Base-by-base conservation (phyloP, 2,797 vertebrate genomes). In the Anisognathus igniventris region DNA sequence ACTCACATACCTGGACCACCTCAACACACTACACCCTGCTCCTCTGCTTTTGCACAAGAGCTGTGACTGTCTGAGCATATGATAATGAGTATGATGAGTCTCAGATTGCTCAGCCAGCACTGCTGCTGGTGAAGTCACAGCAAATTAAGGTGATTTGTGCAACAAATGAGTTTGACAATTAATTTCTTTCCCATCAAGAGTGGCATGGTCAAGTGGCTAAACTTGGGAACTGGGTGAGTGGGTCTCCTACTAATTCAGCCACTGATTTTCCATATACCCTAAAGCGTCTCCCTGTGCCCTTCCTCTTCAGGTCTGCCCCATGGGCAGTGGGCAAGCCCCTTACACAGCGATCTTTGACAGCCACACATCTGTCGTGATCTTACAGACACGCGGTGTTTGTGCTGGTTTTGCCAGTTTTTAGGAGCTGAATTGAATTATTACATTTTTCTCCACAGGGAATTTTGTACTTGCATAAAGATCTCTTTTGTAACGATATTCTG, bases 301-400 rank as follows among this genome's bases (percentile, higher is more conserved):
- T 77, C 44, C 22, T 47, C 6, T 23, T 33, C 2, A 7, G 19
- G 9, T 77, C 54, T 87, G 17, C 23, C 16, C 30, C 50, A 33
- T 1, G 9, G 14, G 8, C 23, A 33, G 25, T 2, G 3, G 14
- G 8, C 20, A 37, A 81, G 27, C 3, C 2, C 10, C 37, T 44
- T 23, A 14, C 14, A 8, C 0, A 1, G 20, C 4, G 7, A 58
- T 25, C 14, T 3, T 14, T 1, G 0, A 37, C 39, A 42, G 24
- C 20, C 53, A 42, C 7, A 23, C 2, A 0, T 7, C 14, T 28
- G 8, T 51, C 4, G 6, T 42, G 21, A 30, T 24, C 25, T 54
- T 39, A 20, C 27, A 68, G 27, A 19, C 1, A 1, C 1, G 10
- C 1, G 2, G 11, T 8, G 0, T 70, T 68, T 73, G 25, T 0